Conservation (phyloP, 2,113 vertebrate genomes). For the Oceanodroma tethys region DNA sequence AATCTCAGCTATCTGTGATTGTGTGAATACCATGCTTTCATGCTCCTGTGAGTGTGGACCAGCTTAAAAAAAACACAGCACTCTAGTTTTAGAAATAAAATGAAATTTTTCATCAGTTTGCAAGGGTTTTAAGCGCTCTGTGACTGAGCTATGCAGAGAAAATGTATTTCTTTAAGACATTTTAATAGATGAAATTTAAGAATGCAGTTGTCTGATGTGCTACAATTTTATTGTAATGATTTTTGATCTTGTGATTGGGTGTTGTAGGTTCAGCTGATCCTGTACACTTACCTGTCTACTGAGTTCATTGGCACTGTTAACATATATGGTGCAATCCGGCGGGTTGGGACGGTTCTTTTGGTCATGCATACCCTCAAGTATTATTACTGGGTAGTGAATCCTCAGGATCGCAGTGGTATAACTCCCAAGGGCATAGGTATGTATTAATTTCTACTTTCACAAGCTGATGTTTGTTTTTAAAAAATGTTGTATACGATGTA, state of each 20-base stretch:
- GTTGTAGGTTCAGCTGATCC: slow-evolving; percentile 85
- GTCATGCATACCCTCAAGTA: slow-evolving; percentile 96
- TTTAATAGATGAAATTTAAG: neutral
- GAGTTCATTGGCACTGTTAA: slow-evolving; percentile 96
- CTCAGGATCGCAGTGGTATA: slow-evolving; percentile 93
- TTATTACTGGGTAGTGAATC: slow-evolving; percentile 95
- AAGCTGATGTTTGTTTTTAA: neutral
- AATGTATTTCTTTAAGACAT: neutral
- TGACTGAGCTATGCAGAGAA: neutral
- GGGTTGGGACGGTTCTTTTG: slow-evolving; percentile 93
- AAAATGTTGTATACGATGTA: neutral
- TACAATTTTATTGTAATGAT: neutral
- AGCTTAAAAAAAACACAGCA: neutral
- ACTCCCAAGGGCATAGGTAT: slow-evolving; percentile 89
- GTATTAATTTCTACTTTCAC: neutral
- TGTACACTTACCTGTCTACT: slow-evolving; percentile 94
- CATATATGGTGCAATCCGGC: slow-evolving; percentile 92
- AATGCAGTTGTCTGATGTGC: neutral
- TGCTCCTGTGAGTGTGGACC: neutral
- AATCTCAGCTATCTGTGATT: neutral
- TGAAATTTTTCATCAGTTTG: neutral
- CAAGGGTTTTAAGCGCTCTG: neutral
- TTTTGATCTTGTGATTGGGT: neutral
- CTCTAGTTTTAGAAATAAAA: neutral
- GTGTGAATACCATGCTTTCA: neutral